Evolutionary conservation across 2,113 vertebrate species (phyloP).

Genomic region (Psephotus haematonotus): DNA sequence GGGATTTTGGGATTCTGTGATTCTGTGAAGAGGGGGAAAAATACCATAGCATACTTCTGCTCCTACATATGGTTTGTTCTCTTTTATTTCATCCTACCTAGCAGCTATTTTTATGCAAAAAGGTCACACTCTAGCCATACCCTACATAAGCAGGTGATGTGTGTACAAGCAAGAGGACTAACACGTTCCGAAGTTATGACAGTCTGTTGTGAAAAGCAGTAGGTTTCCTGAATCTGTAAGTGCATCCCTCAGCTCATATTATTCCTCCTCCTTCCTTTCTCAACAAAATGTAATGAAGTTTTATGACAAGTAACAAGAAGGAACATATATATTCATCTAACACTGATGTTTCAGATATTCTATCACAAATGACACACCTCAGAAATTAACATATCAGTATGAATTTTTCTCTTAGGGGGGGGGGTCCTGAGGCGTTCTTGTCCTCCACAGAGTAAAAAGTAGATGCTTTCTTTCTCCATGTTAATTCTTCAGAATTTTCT

Average conservation of each 20-base stretch:
- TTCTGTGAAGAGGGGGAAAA: background rate
- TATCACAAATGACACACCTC: background rate
- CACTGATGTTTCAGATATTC: background rate
- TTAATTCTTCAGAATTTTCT: background rate
- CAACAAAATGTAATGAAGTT: background rate
- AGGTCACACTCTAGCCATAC: background rate
- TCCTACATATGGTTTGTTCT: background rate
- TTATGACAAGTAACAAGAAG: background rate
- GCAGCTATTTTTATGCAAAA: background rate
- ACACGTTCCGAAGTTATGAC: background rate
- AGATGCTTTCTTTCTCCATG: background rate
- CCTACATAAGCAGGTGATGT: background rate
- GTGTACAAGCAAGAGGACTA: background rate
- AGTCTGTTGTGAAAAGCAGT: background rate
- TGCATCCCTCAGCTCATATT: background rate
- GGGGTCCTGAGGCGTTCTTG: background rate
- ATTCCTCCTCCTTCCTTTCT: background rate
- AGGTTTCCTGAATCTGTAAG: background rate
- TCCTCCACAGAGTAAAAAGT: background rate
- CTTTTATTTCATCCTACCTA: background rate
- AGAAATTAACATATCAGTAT: background rate
- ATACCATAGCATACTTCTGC: background rate
- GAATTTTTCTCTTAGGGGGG: background rate
- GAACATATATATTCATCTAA: background rate
- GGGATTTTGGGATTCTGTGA: too few species aligned